Conservation (phyloP, 2,888 invertebrate species). For the Nephrocerus scutellatus region DNA sequence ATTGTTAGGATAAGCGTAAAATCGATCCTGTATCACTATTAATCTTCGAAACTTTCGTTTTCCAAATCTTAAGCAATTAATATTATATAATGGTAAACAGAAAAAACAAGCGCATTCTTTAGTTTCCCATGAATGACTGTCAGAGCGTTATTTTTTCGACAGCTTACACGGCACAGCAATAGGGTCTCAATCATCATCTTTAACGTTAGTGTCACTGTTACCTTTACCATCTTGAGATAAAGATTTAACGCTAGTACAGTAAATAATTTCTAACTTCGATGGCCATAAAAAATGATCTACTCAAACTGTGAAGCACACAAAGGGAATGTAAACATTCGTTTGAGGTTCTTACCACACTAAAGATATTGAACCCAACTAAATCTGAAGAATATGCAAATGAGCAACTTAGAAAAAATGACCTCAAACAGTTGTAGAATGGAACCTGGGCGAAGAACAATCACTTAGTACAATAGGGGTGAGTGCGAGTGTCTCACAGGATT, state of each 20-base stretch:
- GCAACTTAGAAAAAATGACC: slow-evolving; percentile 12
- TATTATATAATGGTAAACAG: too few relatives aligned
- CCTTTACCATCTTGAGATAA: too few relatives aligned
- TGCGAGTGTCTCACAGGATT: too few relatives aligned
- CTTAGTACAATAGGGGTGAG: not conserved
- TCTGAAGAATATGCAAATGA: slow-evolving; percentile 7
- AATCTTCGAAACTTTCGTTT: too few relatives aligned
- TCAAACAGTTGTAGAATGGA: not conserved
- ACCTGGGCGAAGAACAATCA: not conserved
- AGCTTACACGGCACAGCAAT: slow-evolving; percentile 5
- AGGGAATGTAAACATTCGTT: too few relatives aligned
- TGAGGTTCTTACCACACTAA: slow-evolving; percentile 5
- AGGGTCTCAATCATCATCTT: too few relatives aligned
- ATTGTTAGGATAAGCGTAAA: too few relatives aligned
- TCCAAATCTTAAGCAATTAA: too few relatives aligned
- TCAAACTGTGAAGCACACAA: slow-evolving; percentile 3
- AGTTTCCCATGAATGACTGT: slow-evolving; percentile 6
- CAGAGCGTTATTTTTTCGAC: too few relatives aligned
- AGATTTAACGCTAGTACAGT: not conserved
- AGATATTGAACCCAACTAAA: slow-evolving; percentile 1
- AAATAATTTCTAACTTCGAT: too few relatives aligned
- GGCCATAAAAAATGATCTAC: slow-evolving; percentile 9
- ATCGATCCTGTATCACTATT: too few relatives aligned
- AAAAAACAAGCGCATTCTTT: too few relatives aligned
- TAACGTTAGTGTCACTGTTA: slow-evolving; percentile 10